phyloP scores from a whole-genome alignment of 2,797 vertebrate genomes.

The Percopsis omiscomaycus region DNA sequence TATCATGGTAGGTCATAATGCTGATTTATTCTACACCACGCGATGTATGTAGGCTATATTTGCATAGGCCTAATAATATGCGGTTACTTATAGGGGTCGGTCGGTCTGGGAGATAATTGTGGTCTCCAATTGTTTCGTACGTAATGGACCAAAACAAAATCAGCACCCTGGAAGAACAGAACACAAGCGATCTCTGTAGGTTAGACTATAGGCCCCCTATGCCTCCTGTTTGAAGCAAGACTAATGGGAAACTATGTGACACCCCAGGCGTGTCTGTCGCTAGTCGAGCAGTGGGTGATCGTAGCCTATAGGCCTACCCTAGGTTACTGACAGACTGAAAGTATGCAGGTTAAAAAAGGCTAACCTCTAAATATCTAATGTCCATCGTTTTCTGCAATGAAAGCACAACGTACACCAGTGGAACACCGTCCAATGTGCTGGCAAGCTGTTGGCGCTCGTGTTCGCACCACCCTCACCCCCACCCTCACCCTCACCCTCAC shows the following conservation, averaged over 20 bases:
- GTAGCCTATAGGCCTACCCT: too few species aligned
- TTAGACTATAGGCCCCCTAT: background rate
- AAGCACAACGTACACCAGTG: too few species aligned
- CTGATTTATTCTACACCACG: too few species aligned
- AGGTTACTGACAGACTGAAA: background rate
- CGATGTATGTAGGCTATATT: too few species aligned
- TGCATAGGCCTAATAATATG: too few species aligned
- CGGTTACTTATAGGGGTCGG: slow-evolving; percentile 15
- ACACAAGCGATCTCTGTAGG: slow-evolving; percentile 59
- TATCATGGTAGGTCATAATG: too few species aligned
- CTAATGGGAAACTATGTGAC: slow-evolving; percentile 56
- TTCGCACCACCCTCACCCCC: background rate
- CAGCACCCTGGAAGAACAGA: slow-evolving; percentile 31
- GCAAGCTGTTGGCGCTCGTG: too few species aligned
- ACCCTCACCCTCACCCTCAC: slow-evolving; percentile 16
- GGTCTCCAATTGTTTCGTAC: slow-evolving; percentile 41
- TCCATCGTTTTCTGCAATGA: too few species aligned
- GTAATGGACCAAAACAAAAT: slow-evolving; percentile 51
- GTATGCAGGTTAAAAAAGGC: background rate
- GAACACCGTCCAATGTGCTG: too few species aligned
- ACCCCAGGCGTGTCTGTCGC: slow-evolving; percentile 50
- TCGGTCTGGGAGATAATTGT: slow-evolving; percentile 36
- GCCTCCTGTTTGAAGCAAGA: slow-evolving; percentile 24
- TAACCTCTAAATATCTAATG: too few species aligned
- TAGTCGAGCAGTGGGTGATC: background rate